Evolutionary conservation across 2,797 vertebrate genomes (phyloP).

Genomic region (Hydrophis major): DNA sequence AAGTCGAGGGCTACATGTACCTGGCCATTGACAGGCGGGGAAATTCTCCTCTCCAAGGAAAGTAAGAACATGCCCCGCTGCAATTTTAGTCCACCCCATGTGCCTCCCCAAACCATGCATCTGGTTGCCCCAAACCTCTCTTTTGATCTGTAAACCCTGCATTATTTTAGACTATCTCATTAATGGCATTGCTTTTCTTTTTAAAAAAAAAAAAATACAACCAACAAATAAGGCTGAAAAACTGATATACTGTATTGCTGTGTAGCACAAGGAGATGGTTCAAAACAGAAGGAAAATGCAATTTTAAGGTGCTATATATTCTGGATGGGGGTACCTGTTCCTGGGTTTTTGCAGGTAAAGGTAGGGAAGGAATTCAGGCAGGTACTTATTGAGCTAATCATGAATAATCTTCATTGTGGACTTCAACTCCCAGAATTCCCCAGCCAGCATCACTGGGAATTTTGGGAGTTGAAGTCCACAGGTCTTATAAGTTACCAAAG

Average conservation of each 20-base stretch:
- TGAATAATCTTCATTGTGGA: background rate
- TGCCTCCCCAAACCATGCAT: background rate
- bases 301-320: background rate
- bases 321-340: background rate
- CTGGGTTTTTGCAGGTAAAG: background rate
- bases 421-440: background rate
- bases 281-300: conserved; percentile 23
- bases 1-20: no score
- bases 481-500: background rate
- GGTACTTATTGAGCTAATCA: background rate
- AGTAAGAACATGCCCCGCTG: background rate
- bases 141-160: conserved; percentile 57
- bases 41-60: background rate
- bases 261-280: conserved; percentile 56
- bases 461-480: background rate
- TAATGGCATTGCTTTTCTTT: conserved; percentile 61
- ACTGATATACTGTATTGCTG: conserved; percentile 56
- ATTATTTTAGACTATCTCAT: conserved; percentile 69
- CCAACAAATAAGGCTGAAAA: conserved; percentile 9
- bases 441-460: background rate
- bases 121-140: conserved; percentile 25
- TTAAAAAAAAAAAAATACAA: background rate
- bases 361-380: background rate
- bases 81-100: background rate
- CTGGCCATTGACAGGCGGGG: no score